phyloP scores from a whole-genome alignment of 2,113 vertebrate species.

The Jaculus jaculus region DNA sequence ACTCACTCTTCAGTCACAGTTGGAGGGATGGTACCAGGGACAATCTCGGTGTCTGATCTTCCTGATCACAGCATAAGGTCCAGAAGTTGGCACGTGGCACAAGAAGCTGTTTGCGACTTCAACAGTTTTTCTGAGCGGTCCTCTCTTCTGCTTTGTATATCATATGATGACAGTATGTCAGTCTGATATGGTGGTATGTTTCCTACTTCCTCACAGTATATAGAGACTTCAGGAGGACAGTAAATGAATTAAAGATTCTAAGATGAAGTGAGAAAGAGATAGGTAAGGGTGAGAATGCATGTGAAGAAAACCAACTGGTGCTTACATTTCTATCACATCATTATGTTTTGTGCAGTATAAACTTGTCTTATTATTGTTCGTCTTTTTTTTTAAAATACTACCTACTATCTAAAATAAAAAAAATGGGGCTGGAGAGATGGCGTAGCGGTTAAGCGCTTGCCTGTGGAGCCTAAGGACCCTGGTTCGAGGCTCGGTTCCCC shows the following conservation, averaged over 20 bases:
- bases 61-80: not conserved
- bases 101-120: not conserved
- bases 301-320: not conserved
- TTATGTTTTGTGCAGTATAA: not conserved
- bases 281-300: not conserved
- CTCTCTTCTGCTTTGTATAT: not conserved
- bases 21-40: not conserved
- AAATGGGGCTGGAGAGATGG: no score
- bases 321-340: not conserved
- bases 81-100: not conserved
- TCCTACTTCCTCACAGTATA: not conserved
- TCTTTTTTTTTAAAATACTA: conserved; percentile 12
- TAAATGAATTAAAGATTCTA: not conserved
- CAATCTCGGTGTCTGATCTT: not conserved
- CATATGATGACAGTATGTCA: not conserved
- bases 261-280: not conserved
- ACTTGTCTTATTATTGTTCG: not conserved
- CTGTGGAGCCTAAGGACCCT: no score
- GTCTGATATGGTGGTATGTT: not conserved
- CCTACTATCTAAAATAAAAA: conserved; percentile 37
- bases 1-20: not conserved
- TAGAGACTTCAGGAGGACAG: not conserved
- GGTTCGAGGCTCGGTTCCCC: no score
- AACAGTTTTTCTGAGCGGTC: not conserved
- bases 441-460: no score